Evolutionary conservation across 1,140 invertebrate genomes (phyloP), one percentile per base, ranked within the genome.

Genomic region (Cydia splendana): DNA sequence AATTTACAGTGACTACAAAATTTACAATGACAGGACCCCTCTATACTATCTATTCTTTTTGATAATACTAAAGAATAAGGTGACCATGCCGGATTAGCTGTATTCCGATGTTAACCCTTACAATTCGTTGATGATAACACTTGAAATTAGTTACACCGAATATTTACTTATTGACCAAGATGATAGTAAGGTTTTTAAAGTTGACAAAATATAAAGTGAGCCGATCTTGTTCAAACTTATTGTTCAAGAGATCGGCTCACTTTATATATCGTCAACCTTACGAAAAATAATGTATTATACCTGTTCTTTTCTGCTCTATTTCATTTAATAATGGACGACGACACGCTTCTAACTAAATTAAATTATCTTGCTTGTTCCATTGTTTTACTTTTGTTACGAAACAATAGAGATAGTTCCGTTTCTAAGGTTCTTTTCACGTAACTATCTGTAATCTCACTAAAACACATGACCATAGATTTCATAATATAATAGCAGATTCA

Each of bases 311-410:
- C n/a, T 20, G n/a, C 48, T n/a, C n/a, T 62, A 62, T 62, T 62
- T 62, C 57, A 62, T 62, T 62, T 12, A 24, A 12, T 62, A 62
- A 20, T 57, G 20, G 57, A 57, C n/a, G n/a, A 7, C 5, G 12
- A 57, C 53, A 57, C 15, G 15, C 0, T 57, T 57, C 53, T 57
- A 6, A n/a, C 57, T 20, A 24, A 62, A 57, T 51, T 51, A 15
- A 15, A 62, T 62, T 24, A n/a, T 24, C 9, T 62, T 18, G 53
- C 57, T 62, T 24, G 20, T 62, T 62, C 2, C n/a, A 62, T 62
- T 62, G 57, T 62, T 12, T 62, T 62, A 57, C 20, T 62, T 62
- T 62, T 62, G 20, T 62, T n/a, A 20, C 57, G 10, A 24, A 62
- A 24, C 57, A 24, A 62, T 24, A 24, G 2, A 62, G 18, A 62